Conservation (phyloP, 2,113 vertebrate genomes). For the Arenaria interpres region DNA sequence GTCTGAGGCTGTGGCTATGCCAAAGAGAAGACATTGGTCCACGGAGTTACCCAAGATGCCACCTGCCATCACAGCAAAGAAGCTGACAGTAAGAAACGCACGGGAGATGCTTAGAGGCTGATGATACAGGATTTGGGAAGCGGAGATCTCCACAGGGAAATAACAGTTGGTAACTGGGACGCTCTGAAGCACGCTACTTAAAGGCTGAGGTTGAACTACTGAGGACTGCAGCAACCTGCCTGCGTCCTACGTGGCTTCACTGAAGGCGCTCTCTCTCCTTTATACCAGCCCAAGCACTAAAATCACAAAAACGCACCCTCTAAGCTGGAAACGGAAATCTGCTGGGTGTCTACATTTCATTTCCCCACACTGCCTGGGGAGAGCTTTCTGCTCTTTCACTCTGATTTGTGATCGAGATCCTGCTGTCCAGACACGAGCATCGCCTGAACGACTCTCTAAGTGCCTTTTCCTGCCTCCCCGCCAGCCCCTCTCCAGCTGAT, state of each 20-base stretch:
- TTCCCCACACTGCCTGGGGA: background rate
- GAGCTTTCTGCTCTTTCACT: background rate
- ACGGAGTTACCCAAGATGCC: background rate
- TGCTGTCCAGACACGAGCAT: background rate
- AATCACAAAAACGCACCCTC: background rate
- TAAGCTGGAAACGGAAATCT: background rate
- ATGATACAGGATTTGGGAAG: background rate
- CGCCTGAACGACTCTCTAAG: constrained; percentile 30
- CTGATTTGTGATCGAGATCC: background rate
- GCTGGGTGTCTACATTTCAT: background rate
- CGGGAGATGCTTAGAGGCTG: background rate
- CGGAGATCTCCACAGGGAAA: accelerated
- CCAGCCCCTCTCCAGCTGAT: constrained; percentile 25
- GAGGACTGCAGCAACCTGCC: background rate
- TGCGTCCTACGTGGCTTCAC: background rate
- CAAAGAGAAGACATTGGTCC: background rate
- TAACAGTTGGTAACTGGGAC: background rate
- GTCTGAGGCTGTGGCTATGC: background rate
- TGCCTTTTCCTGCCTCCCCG: constrained; percentile 37
- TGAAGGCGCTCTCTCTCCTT: background rate
- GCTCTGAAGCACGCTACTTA: background rate
- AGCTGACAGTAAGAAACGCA: background rate
- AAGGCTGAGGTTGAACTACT: background rate
- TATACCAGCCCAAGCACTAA: background rate
- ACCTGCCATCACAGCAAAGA: background rate